These are phyloP conservation scores for Eudemis profundana DNA, from an alignment of 2,888 invertebrate species.

Conservation along the genomic window DNA sequence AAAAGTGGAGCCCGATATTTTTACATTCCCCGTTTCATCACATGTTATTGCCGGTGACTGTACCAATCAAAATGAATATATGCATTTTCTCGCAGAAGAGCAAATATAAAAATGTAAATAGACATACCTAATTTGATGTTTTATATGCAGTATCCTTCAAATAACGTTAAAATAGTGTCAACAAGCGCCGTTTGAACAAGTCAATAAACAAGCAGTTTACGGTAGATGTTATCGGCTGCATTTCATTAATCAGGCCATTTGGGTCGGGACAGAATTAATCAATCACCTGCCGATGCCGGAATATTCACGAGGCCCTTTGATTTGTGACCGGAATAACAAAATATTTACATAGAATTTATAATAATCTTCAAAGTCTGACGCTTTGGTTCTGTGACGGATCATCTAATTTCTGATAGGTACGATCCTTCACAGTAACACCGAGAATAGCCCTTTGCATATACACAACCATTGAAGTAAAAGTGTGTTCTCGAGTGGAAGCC, in stretches of 20 bases:
- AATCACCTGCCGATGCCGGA: constrained; percentile 33
- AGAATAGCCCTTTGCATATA: too few relatives aligned
- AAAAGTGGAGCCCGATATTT: too few relatives aligned
- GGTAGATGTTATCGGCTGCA: constrained; percentile 35
- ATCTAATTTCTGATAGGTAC: too few relatives aligned
- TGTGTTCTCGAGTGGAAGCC: too few relatives aligned
- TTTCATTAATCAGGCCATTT: constrained; percentile 38
- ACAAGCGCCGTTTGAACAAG: constrained; percentile 5
- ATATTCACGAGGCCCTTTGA: constrained; percentile 28
- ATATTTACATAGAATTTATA: constrained; percentile 18
- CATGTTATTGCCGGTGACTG: too few relatives aligned
- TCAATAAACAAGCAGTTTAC: constrained; percentile 39
- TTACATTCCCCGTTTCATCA: too few relatives aligned
- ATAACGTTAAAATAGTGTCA: constrained; percentile 4
- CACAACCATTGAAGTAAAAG: too few relatives aligned
- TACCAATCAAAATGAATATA: too few relatives aligned
- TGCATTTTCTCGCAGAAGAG: too few relatives aligned
- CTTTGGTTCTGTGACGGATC: too few relatives aligned
- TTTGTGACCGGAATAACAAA: constrained; percentile 30
- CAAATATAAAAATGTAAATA: neutral
- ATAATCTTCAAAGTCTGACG: neutral
- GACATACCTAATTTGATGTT: neutral
- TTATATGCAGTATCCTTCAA: neutral
- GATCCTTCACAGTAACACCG: too few relatives aligned
- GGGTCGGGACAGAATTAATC: constrained; percentile 25